Conservation (phyloP, 2,113 vertebrate species). For the Microcebus jonahi region DNA sequence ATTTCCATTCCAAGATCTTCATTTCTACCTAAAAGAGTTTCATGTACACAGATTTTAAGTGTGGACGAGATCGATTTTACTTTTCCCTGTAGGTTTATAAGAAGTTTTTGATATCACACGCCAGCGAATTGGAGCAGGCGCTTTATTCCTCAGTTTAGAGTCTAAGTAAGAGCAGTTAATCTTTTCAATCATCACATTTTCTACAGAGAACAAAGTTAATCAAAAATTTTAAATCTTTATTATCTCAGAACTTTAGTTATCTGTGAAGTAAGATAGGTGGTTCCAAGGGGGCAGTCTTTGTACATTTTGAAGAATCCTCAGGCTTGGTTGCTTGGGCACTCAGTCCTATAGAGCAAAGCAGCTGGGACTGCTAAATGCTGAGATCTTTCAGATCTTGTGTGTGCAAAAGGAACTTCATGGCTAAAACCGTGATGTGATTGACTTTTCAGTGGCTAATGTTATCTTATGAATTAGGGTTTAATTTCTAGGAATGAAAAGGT, state of each 20-base stretch:
- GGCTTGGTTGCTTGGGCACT: background rate
- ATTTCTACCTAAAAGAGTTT: background rate
- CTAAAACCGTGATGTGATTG: background rate
- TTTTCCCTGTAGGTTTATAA: background rate
- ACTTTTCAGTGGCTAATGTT: background rate
- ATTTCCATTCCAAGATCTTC: background rate
- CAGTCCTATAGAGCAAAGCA: background rate
- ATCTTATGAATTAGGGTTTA: background rate
- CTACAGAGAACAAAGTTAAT: background rate
- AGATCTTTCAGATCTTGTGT: background rate
- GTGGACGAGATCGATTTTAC: background rate
- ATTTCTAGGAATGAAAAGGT: background rate
- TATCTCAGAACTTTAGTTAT: background rate
- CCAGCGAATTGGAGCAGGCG: background rate
- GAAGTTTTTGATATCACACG: background rate
- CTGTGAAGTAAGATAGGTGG: background rate
- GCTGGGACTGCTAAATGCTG: background rate
- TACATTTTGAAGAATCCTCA: background rate
- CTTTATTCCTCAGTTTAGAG: background rate
- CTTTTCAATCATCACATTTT: background rate
- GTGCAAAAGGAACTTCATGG: background rate
- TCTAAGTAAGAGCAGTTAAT: background rate
- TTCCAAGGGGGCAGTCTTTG: conserved; percentile 52
- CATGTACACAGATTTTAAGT: background rate
- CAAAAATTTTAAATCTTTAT: background rate